Evolutionary conservation across 2,888 invertebrate species (phyloP), one percentile per base, ranked within the genome.

Genomic region (Trichacis sp.): DNA sequence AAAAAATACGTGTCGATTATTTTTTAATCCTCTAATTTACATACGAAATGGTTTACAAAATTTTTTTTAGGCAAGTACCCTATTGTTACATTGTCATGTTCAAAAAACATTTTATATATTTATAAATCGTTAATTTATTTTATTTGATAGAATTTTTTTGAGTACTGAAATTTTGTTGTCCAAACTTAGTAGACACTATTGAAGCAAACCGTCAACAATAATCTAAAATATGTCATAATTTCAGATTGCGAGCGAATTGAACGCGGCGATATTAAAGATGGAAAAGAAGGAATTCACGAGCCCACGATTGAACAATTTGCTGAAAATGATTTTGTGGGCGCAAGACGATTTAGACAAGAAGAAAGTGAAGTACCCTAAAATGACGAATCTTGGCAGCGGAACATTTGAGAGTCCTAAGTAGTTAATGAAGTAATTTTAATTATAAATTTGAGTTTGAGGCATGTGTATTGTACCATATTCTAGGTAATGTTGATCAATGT

Each of bases 191-290:
- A n/a, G n/a, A n/a, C n/a, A n/a, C n/a, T n/a, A n/a, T n/a, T n/a
- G n/a, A n/a, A n/a, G n/a, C n/a, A n/a, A n/a, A n/a, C n/a, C n/a
- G n/a, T n/a, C n/a, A n/a, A n/a, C n/a, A n/a, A n/a, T n/a, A n/a
- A n/a, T n/a, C n/a, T n/a, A n/a, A n/a, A 24, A 24, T 24, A 24
- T 24, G 3, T 3, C 36, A 47, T 59, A 63, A 30, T 61, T 70
- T 81, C 80, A 94, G 93, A 93, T 98, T 79, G 98, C 98, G 17
- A 97, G 97, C 86, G 97, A 98, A 87, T 88, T 98, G 14, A 98
- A 98, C 85, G 95, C 97, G 48, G 97, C 98, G n/a, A 97, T 98
- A 74, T 86, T 98, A 54, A 94, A 96, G 82, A 93, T 93, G 87
- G 97, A 98, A 83, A 94, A 96, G 77, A 92, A 93, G 81, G 95